Base-by-base conservation (phyloP, 1,140 invertebrate genomes). In the Macrosteles quadrilineatus region DNA sequence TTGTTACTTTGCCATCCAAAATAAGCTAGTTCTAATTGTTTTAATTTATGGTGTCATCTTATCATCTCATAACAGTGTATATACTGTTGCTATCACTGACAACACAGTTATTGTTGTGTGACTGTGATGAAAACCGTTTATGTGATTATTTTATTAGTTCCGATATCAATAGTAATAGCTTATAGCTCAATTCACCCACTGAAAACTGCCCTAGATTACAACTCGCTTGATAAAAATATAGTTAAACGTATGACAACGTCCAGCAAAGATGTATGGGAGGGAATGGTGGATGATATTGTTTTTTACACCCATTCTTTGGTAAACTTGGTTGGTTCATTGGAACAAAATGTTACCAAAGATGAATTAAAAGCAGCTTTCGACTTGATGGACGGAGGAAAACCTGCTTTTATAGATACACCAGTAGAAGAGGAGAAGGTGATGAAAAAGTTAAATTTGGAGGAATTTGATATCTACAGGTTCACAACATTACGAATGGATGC, bases 241-340 rank as follows among this genome's bases (percentile, higher is more conserved):
- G n/a, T 50, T 9, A 50, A 50, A 50, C 47, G 47, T 19, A 50
- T 50, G 47, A 50, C 2, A 50, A 50, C 47, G 3, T 50, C 47
- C 3, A 50, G n/a, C 3, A 50, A 50, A 21, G 47, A 50, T 3
- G n/a, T 50, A 50, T 50, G 47, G 47, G 47, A 50, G 4, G n/a
- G 21, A 9, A 50, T 50, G 47, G 47, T 50, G n/a, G 47, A 50
- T 21, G 47, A 50, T 50, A 50, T 50, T 4, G 47, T 50, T 4
- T 50, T 50, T 50, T 50, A 50, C 47, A 50, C 47, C 3, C 47
- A 50, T 21, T 19, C 14, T 50, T 50, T 50, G n/a, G 47, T 50
- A n/a, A 50, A 50, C n/a, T 50, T 50, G 2, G 3, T 50, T 17
- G 14, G 47, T 17, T 50, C 47, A 11, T 50, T 50, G n/a, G 47